Evolutionary conservation across 2,113 vertebrate genomes (phyloP).

Genomic region (Megaceryle torquata): DNA sequence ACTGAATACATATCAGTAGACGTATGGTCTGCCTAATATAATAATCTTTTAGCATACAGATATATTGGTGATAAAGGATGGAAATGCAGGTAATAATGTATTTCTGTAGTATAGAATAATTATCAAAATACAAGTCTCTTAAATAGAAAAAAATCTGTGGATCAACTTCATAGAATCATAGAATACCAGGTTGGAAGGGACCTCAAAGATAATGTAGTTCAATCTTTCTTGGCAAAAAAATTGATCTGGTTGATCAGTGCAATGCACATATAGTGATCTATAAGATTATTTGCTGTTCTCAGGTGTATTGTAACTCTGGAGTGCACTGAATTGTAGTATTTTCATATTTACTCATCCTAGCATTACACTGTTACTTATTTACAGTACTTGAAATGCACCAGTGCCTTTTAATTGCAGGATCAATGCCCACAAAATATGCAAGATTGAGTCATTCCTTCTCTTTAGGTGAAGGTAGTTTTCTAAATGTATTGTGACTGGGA

Average conservation of each 20-base stretch:
- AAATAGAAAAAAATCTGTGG: background rate
- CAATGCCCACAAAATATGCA: background rate
- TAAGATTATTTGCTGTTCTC: slow-evolving; percentile 46
- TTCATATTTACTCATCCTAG: background rate
- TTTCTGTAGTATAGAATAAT: background rate
- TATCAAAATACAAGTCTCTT: background rate
- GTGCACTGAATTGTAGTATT: slow-evolving; percentile 16
- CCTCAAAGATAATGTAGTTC: background rate
- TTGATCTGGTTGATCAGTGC: background rate
- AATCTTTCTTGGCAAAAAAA: background rate
- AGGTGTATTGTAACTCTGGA: slow-evolving; percentile 2
- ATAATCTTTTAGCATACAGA: background rate
- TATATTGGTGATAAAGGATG: background rate
- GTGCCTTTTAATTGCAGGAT: slow-evolving; percentile 12
- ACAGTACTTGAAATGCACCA: slow-evolving; percentile 1
- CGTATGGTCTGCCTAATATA: background rate
- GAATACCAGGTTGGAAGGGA: background rate
- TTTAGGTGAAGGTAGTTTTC: background rate
- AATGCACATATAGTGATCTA: background rate
- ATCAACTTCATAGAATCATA: background rate
- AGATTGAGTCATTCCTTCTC: background rate
- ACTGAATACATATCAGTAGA: background rate
- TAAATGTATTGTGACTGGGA: background rate
- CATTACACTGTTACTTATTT: slow-evolving; percentile 16
- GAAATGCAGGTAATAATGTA: background rate